Evolutionary conservation across 2,888 invertebrate genomes (phyloP).

Genomic region (Trisateles emortualis): DNA sequence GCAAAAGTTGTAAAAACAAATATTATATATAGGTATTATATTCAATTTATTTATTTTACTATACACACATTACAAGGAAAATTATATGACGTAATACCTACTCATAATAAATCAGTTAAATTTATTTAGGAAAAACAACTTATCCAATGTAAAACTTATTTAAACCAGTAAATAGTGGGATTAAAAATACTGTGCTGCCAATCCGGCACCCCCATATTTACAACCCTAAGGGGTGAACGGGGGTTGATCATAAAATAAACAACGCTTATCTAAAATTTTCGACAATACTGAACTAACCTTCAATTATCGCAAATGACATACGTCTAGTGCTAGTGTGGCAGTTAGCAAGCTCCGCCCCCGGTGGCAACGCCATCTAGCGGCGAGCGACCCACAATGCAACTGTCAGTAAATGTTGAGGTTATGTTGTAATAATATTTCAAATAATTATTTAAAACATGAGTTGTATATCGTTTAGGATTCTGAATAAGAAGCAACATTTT

Average conservation of each 20-base stretch:
- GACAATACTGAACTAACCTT: constrained; percentile 60
- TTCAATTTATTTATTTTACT: no score
- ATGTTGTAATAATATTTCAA: constrained; percentile 43
- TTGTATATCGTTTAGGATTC: neutral
- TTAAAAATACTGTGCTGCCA: constrained; percentile 52
- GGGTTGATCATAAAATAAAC: constrained; percentile 61
- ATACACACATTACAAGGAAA: no score
- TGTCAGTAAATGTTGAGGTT: constrained; percentile 64
- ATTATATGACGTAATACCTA: no score
- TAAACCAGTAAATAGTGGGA: constrained; percentile 48
- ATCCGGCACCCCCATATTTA: constrained; percentile 55
- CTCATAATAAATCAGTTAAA: no score
- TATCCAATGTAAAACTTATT: constrained; percentile 26
- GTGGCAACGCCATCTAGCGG: constrained; percentile 63
- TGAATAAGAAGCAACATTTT: constrained; percentile 13
- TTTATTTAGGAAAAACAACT: no score
- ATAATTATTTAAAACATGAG: constrained; percentile 9
- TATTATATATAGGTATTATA: no score
- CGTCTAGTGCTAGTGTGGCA: constrained; percentile 56
- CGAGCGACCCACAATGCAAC: constrained; percentile 26
- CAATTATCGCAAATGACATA: constrained; percentile 63
- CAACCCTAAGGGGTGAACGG: constrained; percentile 39
- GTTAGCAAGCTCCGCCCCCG: constrained; percentile 62
- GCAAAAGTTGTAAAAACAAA: no score
- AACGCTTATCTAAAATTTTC: constrained; percentile 64